These are phyloP conservation scores for Stegophylla sp. DNA, from an alignment of 2,888 invertebrate species.

Conservation along the genomic window DNA sequence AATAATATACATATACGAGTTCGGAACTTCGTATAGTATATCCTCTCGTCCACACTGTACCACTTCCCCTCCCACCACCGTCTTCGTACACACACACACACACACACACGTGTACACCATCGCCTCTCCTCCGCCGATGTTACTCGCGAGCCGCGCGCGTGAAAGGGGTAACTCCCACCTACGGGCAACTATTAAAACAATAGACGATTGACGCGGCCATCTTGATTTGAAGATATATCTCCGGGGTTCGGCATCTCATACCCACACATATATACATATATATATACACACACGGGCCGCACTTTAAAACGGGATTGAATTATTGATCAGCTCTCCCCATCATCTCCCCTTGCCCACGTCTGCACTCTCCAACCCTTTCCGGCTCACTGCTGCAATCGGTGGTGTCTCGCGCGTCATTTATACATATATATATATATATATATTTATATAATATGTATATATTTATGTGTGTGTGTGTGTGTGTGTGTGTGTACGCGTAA, in stretches of 20 bases:
- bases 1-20: constrained; percentile 27
- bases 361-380: constrained; percentile 11
- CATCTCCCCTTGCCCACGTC: too few relatives aligned
- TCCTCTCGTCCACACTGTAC: constrained; percentile 27
- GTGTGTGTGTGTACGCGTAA: too few relatives aligned
- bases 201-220: constrained; percentile 61
- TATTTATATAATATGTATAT: too few relatives aligned
- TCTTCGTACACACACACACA: constrained; percentile 1
- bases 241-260: constrained; percentile 56
- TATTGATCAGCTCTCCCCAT: constrained; percentile 60
- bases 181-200: constrained; percentile 60
- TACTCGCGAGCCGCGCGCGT: background rate
- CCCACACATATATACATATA: constrained; percentile 38
- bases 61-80: too few relatives aligned
- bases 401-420: background rate
- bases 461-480: too few relatives aligned
- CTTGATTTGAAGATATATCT: constrained; percentile 61
- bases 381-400: constrained; percentile 19
- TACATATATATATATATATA: background rate
- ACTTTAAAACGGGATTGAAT: constrained; percentile 61
- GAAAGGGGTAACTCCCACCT: constrained; percentile 59
- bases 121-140: background rate
- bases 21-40: constrained; percentile 52
- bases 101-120: background rate
- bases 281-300: constrained; percentile 17